Base-by-base conservation (phyloP, 2,113 vertebrate genomes). In the Ceyx melanurus region DNA sequence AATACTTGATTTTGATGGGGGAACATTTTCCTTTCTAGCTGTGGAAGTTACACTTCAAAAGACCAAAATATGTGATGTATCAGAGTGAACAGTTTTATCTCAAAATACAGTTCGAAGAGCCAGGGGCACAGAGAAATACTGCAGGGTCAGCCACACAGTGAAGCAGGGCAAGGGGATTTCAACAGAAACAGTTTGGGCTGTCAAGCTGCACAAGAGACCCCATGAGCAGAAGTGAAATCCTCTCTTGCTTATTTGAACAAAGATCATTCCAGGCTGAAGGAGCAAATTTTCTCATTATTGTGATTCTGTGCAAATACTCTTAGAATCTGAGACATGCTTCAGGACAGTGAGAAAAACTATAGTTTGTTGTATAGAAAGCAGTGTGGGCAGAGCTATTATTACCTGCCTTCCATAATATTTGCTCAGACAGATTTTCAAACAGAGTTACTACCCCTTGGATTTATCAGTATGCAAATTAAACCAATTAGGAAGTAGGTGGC, bases 381-480 rank as follows among this genome's bases (percentile, higher is more conserved):
- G 6, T 33, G 43, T 22, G 81, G 68, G 80, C 9, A 88, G 42
- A 74, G 16, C 29, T 53, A 64, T 43, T 71, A 84, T 43, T 71
- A 84, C 53, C 46, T 51, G 40, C 29, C 70, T 89, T 82, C 40
- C 48, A 15, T 18, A 62, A n/a, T 43, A 86, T 74, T 3, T 71
- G 61, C 29, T 95, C 40, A 45, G 57, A 51, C 15, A 51, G 29
- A n/a, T 89, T 92, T 77, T 66, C 51, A 29, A 64, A 89, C 31
- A 71, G n/a, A 5, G 48, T 71, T 78, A 60, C 31, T 25, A 67
- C 19, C 81, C 57, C 74, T 75, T 78, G 57, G 53, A n/a, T 86
- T 75, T 82, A 89, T 67, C 35, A 40, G 73, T 22, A 86, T 62
- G 48, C 17, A 92, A 93, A 94, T 71, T 58, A 74, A 82, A 90